Percentiles rank a stretch among this genome's conserved stretches.
These are phyloP conservation scores for Scaptomyza caliginosa DNA, from an alignment of 2,888 invertebrate species.

Conservation along the genomic window DNA sequence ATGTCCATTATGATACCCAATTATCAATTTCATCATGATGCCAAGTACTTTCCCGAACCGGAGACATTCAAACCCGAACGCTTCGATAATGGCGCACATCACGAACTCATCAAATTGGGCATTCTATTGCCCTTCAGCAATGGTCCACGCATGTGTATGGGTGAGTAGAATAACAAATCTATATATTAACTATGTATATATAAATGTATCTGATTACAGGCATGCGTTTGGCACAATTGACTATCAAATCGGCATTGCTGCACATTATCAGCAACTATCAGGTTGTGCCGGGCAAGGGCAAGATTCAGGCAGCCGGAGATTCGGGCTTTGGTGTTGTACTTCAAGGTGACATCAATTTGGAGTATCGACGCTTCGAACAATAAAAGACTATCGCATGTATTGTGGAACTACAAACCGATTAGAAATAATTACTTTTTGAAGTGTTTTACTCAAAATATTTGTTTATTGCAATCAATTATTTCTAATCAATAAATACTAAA, in stretches of 20 bases:
- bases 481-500: not conserved
- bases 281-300: constrained; percentile 38
- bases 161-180: constrained; percentile 22
- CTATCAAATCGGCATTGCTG: constrained; percentile 66
- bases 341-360: constrained; percentile 65
- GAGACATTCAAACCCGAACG: constrained; percentile 76
- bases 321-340: constrained; percentile 65
- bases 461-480: not conserved
- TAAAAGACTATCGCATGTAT: constrained; percentile 30
- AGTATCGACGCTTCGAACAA: constrained; percentile 55
- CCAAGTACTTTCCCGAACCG: constrained; percentile 70
- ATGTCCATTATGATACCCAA: constrained; percentile 78
- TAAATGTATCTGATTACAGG: too few species aligned
- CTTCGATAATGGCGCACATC: constrained; percentile 70
- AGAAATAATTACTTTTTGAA: constrained; percentile 2
- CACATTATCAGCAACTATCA: constrained; percentile 65
- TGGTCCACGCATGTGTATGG: constrained; percentile 81
- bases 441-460: not conserved
- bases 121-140: constrained; percentile 80
- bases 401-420: not conserved
- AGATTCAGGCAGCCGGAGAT: constrained; percentile 32
- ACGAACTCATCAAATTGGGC: constrained; percentile 65
- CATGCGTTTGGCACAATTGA: constrained; percentile 64
- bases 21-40: constrained; percentile 81
- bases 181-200: too few species aligned